These are phyloP conservation scores for Orycteropus afer DNA, from an alignment of 2,113 vertebrate species.

Conservation along the genomic window DNA sequence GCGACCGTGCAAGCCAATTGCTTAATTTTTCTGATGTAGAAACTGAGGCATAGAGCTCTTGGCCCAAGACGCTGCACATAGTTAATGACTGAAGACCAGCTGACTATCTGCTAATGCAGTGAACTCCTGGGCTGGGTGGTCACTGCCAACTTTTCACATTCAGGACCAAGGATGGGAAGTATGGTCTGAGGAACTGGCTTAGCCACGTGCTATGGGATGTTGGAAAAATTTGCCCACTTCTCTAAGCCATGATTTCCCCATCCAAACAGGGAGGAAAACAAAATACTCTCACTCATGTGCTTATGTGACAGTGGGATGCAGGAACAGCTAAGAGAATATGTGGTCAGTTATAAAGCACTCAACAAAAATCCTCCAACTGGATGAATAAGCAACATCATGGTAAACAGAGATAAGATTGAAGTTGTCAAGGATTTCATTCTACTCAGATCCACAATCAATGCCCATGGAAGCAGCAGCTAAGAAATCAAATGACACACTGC, in stretches of 20 bases:
- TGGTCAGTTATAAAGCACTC: not conserved
- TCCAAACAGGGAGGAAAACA: not conserved
- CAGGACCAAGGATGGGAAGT: not conserved
- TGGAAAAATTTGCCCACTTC: not conserved
- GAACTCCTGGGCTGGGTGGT: too few relatives aligned
- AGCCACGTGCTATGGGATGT: fast-evolving
- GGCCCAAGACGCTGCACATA: not conserved
- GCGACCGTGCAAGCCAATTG: not conserved
- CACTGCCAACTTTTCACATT: fast-evolving
- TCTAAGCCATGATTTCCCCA: not conserved
- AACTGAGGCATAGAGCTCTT: not conserved
- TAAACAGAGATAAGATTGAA: too few relatives aligned
- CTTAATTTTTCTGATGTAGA: not conserved
- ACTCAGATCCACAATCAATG: too few relatives aligned
- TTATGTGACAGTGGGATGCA: not conserved
- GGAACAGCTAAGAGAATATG: too few relatives aligned
- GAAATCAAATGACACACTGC: too few relatives aligned
- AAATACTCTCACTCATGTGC: not conserved
- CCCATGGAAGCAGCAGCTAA: too few relatives aligned
- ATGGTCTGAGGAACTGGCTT: not conserved
- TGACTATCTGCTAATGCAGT: not conserved
- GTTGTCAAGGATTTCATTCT: too few relatives aligned
- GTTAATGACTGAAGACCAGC: not conserved
- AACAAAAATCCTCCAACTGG: too few relatives aligned
- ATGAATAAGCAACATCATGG: too few relatives aligned